Evolutionary conservation across 2,888 invertebrate genomes (phyloP).

Genomic region (Trilocha varians): DNA sequence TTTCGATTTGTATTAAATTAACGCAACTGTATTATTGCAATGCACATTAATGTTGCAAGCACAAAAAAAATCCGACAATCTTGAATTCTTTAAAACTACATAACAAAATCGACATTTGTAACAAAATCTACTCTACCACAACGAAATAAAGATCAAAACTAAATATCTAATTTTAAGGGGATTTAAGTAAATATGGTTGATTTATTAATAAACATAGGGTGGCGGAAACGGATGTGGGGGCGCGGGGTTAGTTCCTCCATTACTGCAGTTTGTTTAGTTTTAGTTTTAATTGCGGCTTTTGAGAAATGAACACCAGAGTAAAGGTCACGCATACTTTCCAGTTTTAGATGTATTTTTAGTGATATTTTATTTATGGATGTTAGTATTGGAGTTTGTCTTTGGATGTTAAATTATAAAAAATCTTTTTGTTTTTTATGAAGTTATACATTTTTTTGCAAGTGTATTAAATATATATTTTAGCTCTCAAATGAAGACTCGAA

Average conservation of each 20-base stretch:
- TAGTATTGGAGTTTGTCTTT: no score
- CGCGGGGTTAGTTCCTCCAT: slow-evolving; percentile 39
- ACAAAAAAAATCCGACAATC: no score
- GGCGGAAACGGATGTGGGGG: slow-evolving; percentile 30
- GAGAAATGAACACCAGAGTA: slow-evolving; percentile 25
- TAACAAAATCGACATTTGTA: no score
- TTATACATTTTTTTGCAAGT: no score
- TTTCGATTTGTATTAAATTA: no score
- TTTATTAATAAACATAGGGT: slow-evolving; percentile 31
- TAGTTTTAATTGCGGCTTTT: slow-evolving; percentile 29
- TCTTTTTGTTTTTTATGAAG: no score
- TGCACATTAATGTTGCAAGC: no score
- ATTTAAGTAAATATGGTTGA: slow-evolving; percentile 33
- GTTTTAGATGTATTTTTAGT: neutral
- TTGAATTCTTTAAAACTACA: no score
- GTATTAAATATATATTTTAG: no score
- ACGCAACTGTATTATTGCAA: no score
- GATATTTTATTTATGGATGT: neutral
- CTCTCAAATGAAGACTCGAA: no score
- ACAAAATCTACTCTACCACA: neutral
- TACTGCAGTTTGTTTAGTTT: slow-evolving; percentile 33
- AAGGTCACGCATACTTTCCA: slow-evolving; percentile 11
- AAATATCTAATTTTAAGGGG: slow-evolving; percentile 11
- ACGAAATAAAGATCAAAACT: neutral
- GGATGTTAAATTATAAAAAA: no score